Conservation (phyloP, 1,140 invertebrate species). For the Subanguina moxae region DNA sequence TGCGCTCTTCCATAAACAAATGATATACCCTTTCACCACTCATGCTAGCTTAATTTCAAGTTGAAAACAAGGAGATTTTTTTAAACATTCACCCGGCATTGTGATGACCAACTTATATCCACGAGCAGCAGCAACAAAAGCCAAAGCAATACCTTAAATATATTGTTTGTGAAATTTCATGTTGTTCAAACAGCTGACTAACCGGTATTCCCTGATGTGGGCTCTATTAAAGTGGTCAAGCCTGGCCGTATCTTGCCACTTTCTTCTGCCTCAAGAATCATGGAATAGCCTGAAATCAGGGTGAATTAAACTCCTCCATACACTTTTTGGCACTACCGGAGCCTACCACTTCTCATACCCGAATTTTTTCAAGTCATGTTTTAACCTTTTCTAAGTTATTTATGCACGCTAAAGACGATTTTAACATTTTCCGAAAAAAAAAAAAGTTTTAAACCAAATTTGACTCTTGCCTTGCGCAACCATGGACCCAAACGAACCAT, state of each 20-base stretch:
- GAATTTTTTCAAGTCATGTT: too few relatives aligned
- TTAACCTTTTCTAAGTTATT: too few relatives aligned
- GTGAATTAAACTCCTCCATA: too few relatives aligned
- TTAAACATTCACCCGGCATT: slow-evolving; percentile 4
- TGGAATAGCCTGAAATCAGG: slow-evolving; percentile 30
- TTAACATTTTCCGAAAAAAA: too few relatives aligned
- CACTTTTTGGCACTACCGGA: too few relatives aligned
- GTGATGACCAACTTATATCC: slow-evolving; percentile 40
- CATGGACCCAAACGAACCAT: too few relatives aligned
- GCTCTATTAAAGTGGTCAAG: slow-evolving; percentile 40
- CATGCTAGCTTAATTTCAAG: slow-evolving; percentile 59
- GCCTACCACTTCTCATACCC: too few relatives aligned
- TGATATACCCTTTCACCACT: slow-evolving; percentile 26
- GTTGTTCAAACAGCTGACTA: too few relatives aligned
- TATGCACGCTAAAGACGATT: too few relatives aligned
- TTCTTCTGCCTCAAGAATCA: slow-evolving; percentile 59
- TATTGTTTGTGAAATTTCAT: not conserved
- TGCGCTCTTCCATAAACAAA: slow-evolving; percentile 17
- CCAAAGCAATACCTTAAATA: slow-evolving; percentile 35
- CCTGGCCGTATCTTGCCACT: slow-evolving; percentile 59
- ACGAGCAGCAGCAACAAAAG: slow-evolving; percentile 36
- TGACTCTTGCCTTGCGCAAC: too few relatives aligned
- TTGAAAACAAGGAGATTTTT: slow-evolving; percentile 47
- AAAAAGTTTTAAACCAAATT: too few relatives aligned
- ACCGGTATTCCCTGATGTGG: slow-evolving; percentile 60